A percentile compares a stretch with the other conserved stretches of the same genome.
Evolutionary conservation across 2,113 vertebrate species (phyloP).

Genomic region (Tonatia bakeri): DNA sequence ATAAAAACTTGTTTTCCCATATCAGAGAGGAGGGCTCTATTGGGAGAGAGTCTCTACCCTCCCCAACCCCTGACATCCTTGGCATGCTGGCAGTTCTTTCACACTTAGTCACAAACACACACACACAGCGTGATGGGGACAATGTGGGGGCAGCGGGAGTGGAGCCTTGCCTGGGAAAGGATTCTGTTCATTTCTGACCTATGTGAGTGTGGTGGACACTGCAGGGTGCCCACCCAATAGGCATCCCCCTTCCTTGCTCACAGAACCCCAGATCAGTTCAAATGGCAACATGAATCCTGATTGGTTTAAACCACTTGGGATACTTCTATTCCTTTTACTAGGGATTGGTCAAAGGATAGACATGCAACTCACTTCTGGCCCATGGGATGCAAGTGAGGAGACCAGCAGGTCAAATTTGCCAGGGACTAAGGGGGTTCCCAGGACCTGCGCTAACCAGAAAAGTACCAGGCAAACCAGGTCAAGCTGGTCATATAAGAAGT

Average conservation of each 20-base stretch:
- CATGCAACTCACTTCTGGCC: neutral
- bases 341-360: neutral
- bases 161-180: neutral
- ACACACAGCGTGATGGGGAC: neutral
- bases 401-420: neutral
- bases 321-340: neutral
- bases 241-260: neutral
- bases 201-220: neutral
- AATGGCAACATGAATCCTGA: neutral
- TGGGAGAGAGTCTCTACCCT: neutral
- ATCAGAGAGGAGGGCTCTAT: neutral
- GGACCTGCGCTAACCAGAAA: neutral
- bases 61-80: neutral
- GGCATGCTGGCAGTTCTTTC: neutral
- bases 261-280: neutral
- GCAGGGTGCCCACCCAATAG: neutral
- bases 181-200: neutral
- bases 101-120: conserved; percentile 24
- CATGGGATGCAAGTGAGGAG: neutral
- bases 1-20: neutral
- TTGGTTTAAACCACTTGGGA: neutral
- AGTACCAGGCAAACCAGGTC: neutral
- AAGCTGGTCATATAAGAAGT: neutral
- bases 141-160: too few relatives aligned
- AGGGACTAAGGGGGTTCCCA: neutral